Percentiles rank a stretch among this genome's conserved stretches.
These are phyloP conservation scores for Carduelis carduelis DNA, from an alignment of 2,797 vertebrate species.

Conservation along the genomic window DNA sequence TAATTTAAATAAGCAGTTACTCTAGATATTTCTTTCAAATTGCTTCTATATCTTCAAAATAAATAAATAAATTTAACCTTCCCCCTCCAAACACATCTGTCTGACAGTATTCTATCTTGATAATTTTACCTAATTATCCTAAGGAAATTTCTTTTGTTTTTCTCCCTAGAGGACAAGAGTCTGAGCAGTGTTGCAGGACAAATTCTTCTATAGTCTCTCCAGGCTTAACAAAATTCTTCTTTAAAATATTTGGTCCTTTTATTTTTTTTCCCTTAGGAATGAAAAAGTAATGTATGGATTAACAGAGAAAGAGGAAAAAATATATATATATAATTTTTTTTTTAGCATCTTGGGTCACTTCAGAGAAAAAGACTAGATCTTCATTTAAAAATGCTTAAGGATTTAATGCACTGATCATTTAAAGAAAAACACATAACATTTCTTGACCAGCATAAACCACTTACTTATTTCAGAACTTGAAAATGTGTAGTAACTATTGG, in stretches of 20 bases:
- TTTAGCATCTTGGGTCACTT: not conserved
- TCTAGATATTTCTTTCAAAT: not conserved
- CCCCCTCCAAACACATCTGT: accelerated
- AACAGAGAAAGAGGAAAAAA: not conserved
- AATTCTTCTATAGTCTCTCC: not conserved
- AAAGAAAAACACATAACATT: not conserved
- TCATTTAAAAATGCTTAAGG: not conserved
- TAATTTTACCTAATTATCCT: not conserved
- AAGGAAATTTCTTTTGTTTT: not conserved
- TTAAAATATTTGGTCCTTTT: not conserved
- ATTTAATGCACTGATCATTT: not conserved
- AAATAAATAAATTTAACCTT: not conserved
- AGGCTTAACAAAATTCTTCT: not conserved
- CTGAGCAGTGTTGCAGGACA: not conserved
- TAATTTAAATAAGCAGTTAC: not conserved
- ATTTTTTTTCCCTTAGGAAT: not conserved
- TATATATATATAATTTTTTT: accelerated
- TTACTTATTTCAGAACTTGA: not conserved
- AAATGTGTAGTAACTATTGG: not conserved
- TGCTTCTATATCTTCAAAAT: not conserved
- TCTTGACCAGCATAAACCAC: not conserved
- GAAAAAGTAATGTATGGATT: accelerated
- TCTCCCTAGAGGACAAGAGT: not conserved
- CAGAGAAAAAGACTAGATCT: not conserved
- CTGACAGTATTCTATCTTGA: not conserved